Evolutionary conservation across 2,113 vertebrate genomes (phyloP).

Genomic region (Harpagus bidentatus): DNA sequence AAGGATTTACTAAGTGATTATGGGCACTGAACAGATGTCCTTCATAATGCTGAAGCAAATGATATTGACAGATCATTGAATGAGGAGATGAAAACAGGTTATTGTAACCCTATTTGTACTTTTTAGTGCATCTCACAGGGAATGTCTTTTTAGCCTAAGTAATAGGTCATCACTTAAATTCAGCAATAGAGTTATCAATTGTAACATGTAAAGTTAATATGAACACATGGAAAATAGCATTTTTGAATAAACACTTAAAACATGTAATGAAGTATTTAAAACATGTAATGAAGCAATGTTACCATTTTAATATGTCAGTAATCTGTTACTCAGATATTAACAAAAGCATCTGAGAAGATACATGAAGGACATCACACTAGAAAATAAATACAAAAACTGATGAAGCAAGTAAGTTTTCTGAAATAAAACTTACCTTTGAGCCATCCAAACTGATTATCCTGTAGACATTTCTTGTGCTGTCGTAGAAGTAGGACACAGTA

Average conservation of each 20-base stretch:
- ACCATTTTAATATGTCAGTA: background rate
- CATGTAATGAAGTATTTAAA: background rate
- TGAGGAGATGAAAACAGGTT: background rate
- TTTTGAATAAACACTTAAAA: background rate
- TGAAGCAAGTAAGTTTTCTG: background rate
- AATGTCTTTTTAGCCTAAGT: background rate
- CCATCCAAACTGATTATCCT: conserved; percentile 98
- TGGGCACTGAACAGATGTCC: background rate
- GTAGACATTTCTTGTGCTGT: conserved; percentile 98
- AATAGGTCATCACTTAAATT: background rate
- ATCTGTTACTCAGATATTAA: background rate
- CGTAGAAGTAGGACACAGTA: conserved; percentile 98
- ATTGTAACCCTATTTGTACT: background rate
- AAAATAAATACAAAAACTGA: background rate
- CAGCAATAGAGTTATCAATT: background rate
- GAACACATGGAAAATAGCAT: background rate
- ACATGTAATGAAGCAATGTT: background rate
- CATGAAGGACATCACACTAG: background rate
- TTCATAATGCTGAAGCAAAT: background rate
- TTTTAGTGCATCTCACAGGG: background rate
- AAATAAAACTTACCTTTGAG: conserved; percentile 85
- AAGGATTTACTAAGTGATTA: conserved; percentile 25
- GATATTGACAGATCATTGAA: background rate
- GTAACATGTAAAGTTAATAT: no score
- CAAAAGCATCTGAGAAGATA: background rate